Evolutionary conservation across 64 coral and sea anemone species (phyloP), one percentile per base, ranked within the genome.

Genomic region (Astreopora myriophthalma): DNA sequence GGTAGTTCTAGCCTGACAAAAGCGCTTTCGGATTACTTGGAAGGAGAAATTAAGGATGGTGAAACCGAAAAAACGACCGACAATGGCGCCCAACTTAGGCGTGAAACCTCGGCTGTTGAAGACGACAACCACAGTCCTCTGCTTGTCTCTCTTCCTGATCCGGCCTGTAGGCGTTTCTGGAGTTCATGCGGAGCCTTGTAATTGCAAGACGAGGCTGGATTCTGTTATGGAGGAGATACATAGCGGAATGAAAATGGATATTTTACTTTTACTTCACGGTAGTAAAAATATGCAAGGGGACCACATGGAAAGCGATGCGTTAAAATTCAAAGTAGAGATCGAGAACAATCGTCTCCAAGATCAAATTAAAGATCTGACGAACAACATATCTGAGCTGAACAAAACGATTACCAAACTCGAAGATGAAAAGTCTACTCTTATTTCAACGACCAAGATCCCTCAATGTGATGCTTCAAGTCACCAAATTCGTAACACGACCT

Each of bases 361-460:
- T 86, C 83, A 86, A 69, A 16, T 86, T 60, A 86, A 86, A 44
- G 35, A 69, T 12, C 27, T n/a, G 63, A 86, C 68, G 5, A 60
- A 86, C 42, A 70, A 70, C 44, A 26, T 86, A 37, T 0, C 83
- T 8, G 20, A 86, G 63, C 26, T 86, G 83, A 86, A 86, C 26
- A 61, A 65, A 69, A 32, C 40, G 23, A 70, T 70, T 39, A 22
- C 14, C 68, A 86, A 33, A 6, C 83, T 86, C 42, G 83, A 86
- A 86, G 65, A 55, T 28, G 81, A 85, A 85, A 85, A 85, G 65
- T 85, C 81, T 66, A 85, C 81, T 85, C 81, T 85, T 38, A 68
- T 85, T 62, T 85, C 81, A 85, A 85, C 32, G 61, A 85, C 65
- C 36, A 85, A 28, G 38, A 85, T 85, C 65, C 9, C 38, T 5